Base-by-base conservation (phyloP, 2,113 vertebrate species). In the Hydropotes inermis region DNA sequence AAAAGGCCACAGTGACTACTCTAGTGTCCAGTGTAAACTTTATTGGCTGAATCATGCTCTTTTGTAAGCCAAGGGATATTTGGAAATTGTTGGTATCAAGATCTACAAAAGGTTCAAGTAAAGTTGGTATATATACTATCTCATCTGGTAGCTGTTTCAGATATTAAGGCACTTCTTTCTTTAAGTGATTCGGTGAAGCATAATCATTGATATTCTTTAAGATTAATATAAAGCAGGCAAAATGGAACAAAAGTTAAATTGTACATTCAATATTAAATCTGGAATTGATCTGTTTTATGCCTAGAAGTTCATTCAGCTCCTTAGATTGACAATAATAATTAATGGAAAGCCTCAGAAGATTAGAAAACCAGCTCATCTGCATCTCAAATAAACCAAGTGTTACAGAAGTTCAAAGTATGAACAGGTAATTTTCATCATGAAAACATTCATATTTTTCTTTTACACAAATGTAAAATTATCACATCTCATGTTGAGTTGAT, bases 141-240 rank as follows among this genome's bases (percentile, higher is more conserved):
- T 96, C 47, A 97, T 90, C 92, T 96, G 92, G 70, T 88, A 95
- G 89, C 74, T 70, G 9, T 82, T 87, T 12, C 58, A 52, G 43
- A 85, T 81, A 89, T 67, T 84, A 92, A 94, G 55, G 78, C 2
- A 82, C 1, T 1, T 14, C 87, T 90, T 91, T 94, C 86, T 96
- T 74, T 82, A 97, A 91, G 58, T 81, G 57, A 45, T 88, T 96
- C 4, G 45, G n/a, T 93, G 54, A 97, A 92, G 76, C 58, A 94
- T 84, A 94, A 57, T 52, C 87, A 85, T 64, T 82, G 23, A 79
- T 83, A n/a, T 28, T 55, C 92, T 98, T 94, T 96, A 97, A 95
- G 95, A 58, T 43, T 86, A 97, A 94, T 3, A 81, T 3, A 93
- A 98, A 98, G 83, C 97, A 95, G 33, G 39, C 82, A 97, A 98